Evolutionary conservation across 30 jellyfish, hydroid and myxozoan species (phyloP), one percentile per base, ranked within the genome.

Genomic region (Catostylus mosaicus): DNA sequence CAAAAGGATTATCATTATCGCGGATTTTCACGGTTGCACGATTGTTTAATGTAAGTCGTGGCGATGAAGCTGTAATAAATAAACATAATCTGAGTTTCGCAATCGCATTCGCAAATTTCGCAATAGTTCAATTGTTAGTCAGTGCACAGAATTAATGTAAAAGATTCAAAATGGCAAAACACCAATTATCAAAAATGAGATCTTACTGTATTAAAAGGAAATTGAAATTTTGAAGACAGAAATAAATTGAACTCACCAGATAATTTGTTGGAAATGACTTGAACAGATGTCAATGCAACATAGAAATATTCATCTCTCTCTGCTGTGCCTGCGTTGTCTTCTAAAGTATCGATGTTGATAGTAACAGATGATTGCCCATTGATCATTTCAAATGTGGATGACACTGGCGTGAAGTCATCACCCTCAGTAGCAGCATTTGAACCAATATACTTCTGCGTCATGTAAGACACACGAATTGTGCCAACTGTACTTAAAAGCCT

Each of bases 1-100:
- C 99, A 68, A 71, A 95, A 1, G 99, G 99, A 64, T 74, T 77
- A 75, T 95, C 99, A 77, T 95, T 88, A 47, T 95, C 99, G 20
- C 86, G 92, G 18, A 95, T 95, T 32, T 89, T 65, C 1, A 95
- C 81, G 1, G 79, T 77, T 1, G 97, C 79, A 1, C 92, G 85
- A 37, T 29, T 46, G 27, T 66, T 50, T 5, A 77, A 18, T 7
- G 75, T 59, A 6, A 88, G 14, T 16, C 93, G 72, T 22, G 97
- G 97, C 22, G 97, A 80, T 9, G 64, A 38, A 9, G 74, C 87
- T 85, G 91, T 66, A 48, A 72, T 3, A 56, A 38, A 63, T 16
- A 9, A 43, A 43, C 14, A 43, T 6, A 43, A 16, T 43, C 16
- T 43, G 54, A 43, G 8, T 43, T 43, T 9, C 54, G 54, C 54